Evolutionary conservation across 2,888 invertebrate genomes (phyloP), one percentile per base, ranked within the genome.

Genomic region (Coronaproctus castanopsis): DNA sequence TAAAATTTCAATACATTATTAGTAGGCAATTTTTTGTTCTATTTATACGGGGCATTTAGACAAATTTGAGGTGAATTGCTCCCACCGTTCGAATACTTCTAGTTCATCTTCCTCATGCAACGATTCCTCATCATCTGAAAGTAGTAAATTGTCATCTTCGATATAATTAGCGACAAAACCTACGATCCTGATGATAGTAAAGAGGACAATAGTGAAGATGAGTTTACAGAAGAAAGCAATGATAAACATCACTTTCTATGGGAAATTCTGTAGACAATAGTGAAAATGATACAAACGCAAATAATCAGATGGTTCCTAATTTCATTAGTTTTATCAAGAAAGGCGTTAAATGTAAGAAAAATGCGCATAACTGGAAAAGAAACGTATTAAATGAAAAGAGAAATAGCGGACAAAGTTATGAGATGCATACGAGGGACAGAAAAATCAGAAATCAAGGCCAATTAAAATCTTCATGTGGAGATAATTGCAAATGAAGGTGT

Each of bases 391-490:
- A 57, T 24, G 52, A 57, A 36, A 52, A 52, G 36, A 57, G 57
- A 57, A 57, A 57, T 52, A 52, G 22, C 51, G 52, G 57, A 18
- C 52, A 52, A 24, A 24, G 18, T 52, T 57, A 57, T 52, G 57
- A 52, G 52, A 52, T 52, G n/a, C 57, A 57, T 57, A 21, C 36
- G 51, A 24, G 24, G 2, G 52, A 52, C 21, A 57, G 36, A 52
- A 57, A 57, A 1, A 52, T 57, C 24, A 57, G 60, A 57, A 59
- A 58, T 57, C 55, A 52, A 51, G 53, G 36, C 23, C 50, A 57
- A 22, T 49, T 60, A 53, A 57, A 57, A 60, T 53, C 61, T 24
- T 58, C 58, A 52, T 62, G 62, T 55, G 58, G 54, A 58, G 57
- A 54, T 21, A 57, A 52, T 14, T 62, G 60, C 57, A 61, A 55